These are phyloP conservation scores for Tragelaphus eurycerus DNA, from an alignment of 2,797 vertebrate species.

Conservation along the genomic window DNA sequence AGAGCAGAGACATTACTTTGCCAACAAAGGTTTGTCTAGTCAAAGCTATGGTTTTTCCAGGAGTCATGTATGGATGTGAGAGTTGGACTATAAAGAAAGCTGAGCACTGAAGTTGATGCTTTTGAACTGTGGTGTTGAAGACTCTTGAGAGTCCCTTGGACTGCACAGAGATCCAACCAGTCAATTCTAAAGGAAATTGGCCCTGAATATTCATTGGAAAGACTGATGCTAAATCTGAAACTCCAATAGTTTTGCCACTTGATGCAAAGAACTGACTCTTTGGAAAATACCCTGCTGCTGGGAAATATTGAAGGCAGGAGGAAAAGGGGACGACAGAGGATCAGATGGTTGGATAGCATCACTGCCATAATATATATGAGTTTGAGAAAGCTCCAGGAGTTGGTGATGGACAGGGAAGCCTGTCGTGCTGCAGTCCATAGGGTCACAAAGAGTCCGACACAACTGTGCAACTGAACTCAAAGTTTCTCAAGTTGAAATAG, in stretches of 20 bases:
- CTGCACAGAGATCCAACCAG: background rate
- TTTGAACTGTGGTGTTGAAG: background rate
- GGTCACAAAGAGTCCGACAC: background rate
- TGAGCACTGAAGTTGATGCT: background rate
- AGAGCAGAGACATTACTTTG: background rate
- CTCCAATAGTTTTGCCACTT: background rate
- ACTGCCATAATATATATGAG: fast-evolving
- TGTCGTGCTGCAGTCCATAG: background rate
- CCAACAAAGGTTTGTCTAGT: background rate
- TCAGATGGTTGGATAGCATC: background rate
- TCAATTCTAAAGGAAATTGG: background rate
- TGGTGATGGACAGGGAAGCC: background rate
- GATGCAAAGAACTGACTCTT: background rate
- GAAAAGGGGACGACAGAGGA: background rate
- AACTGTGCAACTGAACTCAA: background rate
- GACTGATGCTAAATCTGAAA: background rate
- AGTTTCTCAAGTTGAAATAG: background rate
- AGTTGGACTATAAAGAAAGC: background rate
- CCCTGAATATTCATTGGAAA: background rate
- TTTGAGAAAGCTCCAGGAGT: background rate
- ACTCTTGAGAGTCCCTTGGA: background rate
- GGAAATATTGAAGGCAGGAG: background rate
- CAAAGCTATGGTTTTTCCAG: background rate
- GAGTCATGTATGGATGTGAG: background rate
- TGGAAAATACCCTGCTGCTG: background rate